These are phyloP conservation scores for Ivindomyrus marchei DNA, from an alignment of 2,113 vertebrate species.

Conservation along the genomic window DNA sequence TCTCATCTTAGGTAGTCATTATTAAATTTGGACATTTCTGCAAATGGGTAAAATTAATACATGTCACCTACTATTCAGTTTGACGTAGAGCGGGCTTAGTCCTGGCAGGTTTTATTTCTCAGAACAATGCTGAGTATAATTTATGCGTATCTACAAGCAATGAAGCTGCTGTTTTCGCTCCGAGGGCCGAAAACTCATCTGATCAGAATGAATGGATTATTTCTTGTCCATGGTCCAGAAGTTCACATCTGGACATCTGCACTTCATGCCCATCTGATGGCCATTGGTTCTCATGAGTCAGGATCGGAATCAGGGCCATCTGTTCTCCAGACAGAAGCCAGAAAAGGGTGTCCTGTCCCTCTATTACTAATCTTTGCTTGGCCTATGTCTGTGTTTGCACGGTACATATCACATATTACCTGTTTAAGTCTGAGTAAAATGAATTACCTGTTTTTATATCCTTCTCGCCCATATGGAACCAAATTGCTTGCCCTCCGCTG, in stretches of 20 bases:
- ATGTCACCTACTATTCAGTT: neutral
- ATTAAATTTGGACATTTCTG: neutral
- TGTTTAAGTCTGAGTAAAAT: neutral
- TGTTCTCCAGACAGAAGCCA: neutral
- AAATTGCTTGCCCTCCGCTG: neutral
- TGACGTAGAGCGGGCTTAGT: neutral
- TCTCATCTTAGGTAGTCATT: neutral
- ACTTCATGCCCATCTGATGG: neutral
- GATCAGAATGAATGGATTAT: neutral
- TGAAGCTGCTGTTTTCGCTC: neutral
- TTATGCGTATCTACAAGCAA: neutral
- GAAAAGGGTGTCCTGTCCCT: neutral
- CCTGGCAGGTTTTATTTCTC: neutral
- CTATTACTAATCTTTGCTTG: neutral
- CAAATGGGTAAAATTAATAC: neutral
- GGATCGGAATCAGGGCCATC: neutral
- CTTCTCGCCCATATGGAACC: neutral
- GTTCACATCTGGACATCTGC: neutral
- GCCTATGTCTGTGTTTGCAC: neutral
- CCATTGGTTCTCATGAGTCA: neutral
- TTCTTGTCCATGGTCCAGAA: neutral
- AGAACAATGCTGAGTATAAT: neutral
- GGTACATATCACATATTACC: neutral
- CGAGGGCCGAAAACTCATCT: neutral
- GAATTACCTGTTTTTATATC: neutral